These are phyloP conservation scores for Gorsachius goisagi DNA, from an alignment of 2,113 vertebrate genomes.

Conservation along the genomic window DNA sequence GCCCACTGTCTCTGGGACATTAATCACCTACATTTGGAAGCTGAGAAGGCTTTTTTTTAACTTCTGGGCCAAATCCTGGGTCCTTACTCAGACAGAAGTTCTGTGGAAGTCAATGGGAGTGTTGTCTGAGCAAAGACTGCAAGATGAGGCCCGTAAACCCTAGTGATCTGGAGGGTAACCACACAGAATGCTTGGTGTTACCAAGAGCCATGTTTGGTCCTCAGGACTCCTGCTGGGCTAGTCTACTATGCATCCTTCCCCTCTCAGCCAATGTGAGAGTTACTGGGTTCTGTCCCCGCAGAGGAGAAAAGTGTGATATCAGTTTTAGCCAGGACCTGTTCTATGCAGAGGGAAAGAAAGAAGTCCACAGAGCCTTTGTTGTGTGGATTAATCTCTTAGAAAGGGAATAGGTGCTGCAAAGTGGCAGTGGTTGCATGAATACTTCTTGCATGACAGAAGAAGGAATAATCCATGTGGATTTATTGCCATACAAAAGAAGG, in stretches of 20 bases:
- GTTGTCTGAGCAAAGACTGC: slow-evolving; percentile 4
- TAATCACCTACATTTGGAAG: slow-evolving; percentile 1
- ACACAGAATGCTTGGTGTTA: background rate
- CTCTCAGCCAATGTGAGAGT: background rate
- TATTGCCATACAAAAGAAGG: background rate
- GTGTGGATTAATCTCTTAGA: background rate
- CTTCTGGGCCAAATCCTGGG: background rate
- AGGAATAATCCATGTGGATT: background rate
- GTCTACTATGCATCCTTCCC: background rate
- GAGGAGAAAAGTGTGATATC: background rate
- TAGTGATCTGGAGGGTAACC: background rate
- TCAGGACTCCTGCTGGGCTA: background rate
- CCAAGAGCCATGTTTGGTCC: background rate
- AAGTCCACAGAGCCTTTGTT: background rate
- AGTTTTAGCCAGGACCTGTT: background rate
- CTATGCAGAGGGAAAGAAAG: background rate
- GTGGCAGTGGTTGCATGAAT: background rate
- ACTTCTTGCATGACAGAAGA: background rate
- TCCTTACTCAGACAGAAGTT: slow-evolving; percentile 11
- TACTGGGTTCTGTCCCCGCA: background rate
- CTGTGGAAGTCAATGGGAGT: slow-evolving; percentile 12
- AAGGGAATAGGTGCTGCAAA: background rate
- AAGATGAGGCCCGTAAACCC: background rate
- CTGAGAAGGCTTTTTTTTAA: background rate
- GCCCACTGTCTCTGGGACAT: slow-evolving; percentile 43